Conservation (phyloP, 2,888 invertebrate genomes). For the Xiphydria camelus region DNA sequence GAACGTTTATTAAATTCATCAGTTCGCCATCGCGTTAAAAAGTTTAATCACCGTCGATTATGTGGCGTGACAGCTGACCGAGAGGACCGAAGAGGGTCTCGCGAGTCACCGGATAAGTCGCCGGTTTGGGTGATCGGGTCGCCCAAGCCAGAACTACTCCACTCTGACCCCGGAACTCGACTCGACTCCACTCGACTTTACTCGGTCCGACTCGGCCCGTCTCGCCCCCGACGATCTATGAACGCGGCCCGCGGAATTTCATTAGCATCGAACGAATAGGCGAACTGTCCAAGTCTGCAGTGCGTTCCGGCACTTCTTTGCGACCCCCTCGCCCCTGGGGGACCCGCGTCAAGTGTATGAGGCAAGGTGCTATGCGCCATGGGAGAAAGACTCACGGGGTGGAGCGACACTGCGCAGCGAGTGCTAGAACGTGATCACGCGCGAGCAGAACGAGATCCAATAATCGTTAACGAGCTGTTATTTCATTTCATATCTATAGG, state of each 20-base stretch:
- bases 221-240: constrained; percentile 37
- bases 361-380: no score
- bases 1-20: constrained; percentile 37
- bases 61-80: background rate
- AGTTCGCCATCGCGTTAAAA: no score
- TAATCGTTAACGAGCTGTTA: no score
- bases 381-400: no score
- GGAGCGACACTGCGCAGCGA: no score
- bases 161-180: background rate
- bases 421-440: no score
- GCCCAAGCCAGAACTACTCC: background rate
- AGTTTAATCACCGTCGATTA: no score
- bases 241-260: constrained; percentile 48
- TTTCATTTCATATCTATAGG: no score
- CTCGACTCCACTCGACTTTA: background rate
- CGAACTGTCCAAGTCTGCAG: constrained; percentile 45
- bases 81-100: background rate
- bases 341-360: no score
- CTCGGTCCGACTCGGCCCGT: background rate
- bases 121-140: constrained; percentile 20
- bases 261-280: constrained; percentile 46
- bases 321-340: constrained; percentile 13
- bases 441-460: no score
- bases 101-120: constrained; percentile 12
- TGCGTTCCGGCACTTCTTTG: constrained; percentile 30